phyloP scores from a whole-genome alignment of 2,797 vertebrate genomes.

The Champsocephalus gunnari region DNA sequence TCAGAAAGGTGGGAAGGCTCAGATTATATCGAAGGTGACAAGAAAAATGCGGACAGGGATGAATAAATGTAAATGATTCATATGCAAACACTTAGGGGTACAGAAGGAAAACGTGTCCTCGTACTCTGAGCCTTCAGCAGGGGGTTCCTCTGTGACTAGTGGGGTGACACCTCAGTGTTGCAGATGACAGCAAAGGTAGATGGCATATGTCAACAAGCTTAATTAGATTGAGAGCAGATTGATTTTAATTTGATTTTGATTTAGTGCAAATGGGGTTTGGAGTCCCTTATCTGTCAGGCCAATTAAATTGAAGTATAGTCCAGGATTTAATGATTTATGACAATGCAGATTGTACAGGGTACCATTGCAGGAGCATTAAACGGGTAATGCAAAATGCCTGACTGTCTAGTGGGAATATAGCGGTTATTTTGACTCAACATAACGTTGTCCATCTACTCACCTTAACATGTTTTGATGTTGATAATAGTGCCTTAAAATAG shows the following conservation, averaged over 20 bases:
- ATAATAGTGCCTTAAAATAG: slow-evolving; percentile 24
- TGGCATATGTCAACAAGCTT: slow-evolving; percentile 40
- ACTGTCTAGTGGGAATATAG: background rate
- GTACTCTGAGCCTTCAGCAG: slow-evolving; percentile 18
- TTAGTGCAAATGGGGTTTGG: slow-evolving; percentile 21
- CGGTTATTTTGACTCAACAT: background rate
- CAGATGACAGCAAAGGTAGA: slow-evolving; percentile 19
- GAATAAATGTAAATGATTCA: slow-evolving; percentile 51
- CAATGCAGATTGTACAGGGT: slow-evolving; percentile 7
- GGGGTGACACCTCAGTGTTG: slow-evolving; percentile 12
- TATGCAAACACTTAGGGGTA: background rate
- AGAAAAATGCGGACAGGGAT: slow-evolving; percentile 30
- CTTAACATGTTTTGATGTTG: slow-evolving; percentile 6
- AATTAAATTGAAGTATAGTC: slow-evolving; percentile 13
- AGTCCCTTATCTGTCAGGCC: slow-evolving; percentile 16
- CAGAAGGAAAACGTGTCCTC: slow-evolving; percentile 7
- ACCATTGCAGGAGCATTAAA: slow-evolving; percentile 7
- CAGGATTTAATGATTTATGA: slow-evolving; percentile 19
- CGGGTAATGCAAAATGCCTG: background rate
- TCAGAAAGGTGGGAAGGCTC: slow-evolving; percentile 11
- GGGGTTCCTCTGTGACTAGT: slow-evolving; percentile 30
- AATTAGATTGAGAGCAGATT: slow-evolving; percentile 30
- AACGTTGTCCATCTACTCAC: background rate
- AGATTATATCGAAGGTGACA: slow-evolving; percentile 22
- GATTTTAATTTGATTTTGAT: slow-evolving; percentile 56